Conservation (phyloP, 2,888 invertebrate species). For the Dicyrtoma fusca region DNA sequence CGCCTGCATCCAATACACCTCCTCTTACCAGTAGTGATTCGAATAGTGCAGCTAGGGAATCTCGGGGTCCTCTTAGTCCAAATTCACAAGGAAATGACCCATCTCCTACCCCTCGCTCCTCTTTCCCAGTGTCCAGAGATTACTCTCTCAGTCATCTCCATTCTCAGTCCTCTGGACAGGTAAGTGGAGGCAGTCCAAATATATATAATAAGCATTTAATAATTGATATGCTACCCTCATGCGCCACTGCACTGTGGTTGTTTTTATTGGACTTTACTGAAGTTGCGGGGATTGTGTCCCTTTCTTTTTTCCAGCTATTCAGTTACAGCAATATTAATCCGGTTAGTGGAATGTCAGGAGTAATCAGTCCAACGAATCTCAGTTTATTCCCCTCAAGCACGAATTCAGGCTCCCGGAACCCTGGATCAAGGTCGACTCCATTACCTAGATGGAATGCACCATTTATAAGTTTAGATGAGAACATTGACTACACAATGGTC, state of each 20-base stretch:
- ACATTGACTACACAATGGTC: conserved; percentile 84
- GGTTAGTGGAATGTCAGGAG: conserved; percentile 73
- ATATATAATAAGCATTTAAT: background rate
- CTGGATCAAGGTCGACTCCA: conserved; percentile 63
- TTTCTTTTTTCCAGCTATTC: conserved; percentile 72
- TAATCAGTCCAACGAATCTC: conserved; percentile 85
- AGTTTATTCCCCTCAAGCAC: conserved; percentile 75
- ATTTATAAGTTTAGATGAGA: conserved; percentile 85
- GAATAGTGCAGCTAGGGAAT: conserved; percentile 41
- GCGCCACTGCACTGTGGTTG: background rate
- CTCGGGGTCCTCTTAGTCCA: conserved; percentile 53
- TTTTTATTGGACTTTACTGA: background rate
- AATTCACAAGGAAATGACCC: conserved; percentile 54
- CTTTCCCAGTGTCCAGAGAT: conserved; percentile 65
- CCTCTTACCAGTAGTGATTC: conserved; percentile 60
- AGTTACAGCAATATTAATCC: conserved; percentile 87
- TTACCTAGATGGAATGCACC: conserved; percentile 81
- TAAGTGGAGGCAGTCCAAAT: conserved; percentile 56
- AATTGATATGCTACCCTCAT: background rate
- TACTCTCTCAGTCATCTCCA: conserved; percentile 93
- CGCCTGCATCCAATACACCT: conserved; percentile 68
- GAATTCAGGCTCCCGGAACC: conserved; percentile 58
- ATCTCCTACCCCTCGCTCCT: conserved; percentile 55
- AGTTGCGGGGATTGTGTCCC: no score
- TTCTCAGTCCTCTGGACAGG: conserved; percentile 80